phyloP scores from a whole-genome alignment of 1,140 invertebrate genomes.

The Bombus pascuorum region DNA sequence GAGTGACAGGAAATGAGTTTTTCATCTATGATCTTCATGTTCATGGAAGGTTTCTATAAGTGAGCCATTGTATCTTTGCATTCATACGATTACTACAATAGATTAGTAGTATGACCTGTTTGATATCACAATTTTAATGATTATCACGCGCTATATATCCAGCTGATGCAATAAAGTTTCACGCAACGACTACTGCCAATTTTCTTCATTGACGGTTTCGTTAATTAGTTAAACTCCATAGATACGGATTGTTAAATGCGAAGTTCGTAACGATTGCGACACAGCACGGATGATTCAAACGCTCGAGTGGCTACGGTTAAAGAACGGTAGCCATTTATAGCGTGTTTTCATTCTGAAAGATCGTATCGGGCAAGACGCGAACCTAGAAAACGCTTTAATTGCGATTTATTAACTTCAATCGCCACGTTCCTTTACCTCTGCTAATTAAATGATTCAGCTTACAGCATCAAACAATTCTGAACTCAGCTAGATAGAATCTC shows the following conservation, averaged over 20 bases:
- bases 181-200: neutral
- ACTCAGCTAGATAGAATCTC: constrained; percentile 11
- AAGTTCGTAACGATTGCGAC: neutral
- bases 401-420: constrained; percentile 41
- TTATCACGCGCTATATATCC: neutral
- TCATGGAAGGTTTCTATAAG: neutral
- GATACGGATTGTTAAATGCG: neutral
- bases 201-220: neutral
- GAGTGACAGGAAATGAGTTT: too few relatives aligned
- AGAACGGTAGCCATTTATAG: constrained; percentile 33
- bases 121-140: neutral
- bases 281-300: neutral
- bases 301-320: constrained; percentile 21
- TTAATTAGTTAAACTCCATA: constrained; percentile 12
- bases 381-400: constrained; percentile 26
- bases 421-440: neutral
- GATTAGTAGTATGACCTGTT: neutral
- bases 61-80: neutral
- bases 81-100: neutral
- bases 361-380: constrained; percentile 25
- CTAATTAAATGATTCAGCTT: constrained; percentile 48
- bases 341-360: constrained; percentile 24
- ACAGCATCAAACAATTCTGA: constrained; percentile 1
- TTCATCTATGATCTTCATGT: neutral
- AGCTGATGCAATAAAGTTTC: constrained; percentile 6